phyloP scores from a whole-genome alignment of 2,113 vertebrate species.

The Triplophysa dalaica region DNA sequence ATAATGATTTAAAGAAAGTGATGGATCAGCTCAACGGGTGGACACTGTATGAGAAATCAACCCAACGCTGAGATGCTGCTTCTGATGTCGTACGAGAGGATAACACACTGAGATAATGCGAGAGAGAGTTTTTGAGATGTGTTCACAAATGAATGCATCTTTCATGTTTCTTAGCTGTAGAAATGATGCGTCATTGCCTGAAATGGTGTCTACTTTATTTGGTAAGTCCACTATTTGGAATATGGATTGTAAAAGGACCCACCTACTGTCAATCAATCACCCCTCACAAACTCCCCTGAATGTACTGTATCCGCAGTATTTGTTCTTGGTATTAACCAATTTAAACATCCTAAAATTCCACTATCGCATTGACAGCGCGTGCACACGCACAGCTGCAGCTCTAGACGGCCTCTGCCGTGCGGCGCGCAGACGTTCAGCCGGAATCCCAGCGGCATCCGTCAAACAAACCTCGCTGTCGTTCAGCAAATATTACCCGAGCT shows the following conservation, averaged over 20 bases:
- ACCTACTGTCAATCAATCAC: no score
- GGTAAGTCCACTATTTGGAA: no score
- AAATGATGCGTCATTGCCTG: neutral
- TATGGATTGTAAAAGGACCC: no score
- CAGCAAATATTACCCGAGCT: slow-evolving; percentile 27
- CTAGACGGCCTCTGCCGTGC: neutral
- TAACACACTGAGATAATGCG: slow-evolving; percentile 24
- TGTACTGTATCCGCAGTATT: neutral
- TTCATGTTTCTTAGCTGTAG: neutral
- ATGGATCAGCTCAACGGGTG: neutral
- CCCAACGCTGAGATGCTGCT: slow-evolving; percentile 15
- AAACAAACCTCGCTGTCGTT: slow-evolving; percentile 29
- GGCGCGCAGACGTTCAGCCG: slow-evolving; percentile 3
- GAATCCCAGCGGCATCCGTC: slow-evolving; percentile 34
- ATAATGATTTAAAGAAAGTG: neutral
- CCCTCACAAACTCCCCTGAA: no score
- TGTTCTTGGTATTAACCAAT: neutral
- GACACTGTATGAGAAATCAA: slow-evolving; percentile 24
- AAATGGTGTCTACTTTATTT: no score
- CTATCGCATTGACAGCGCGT: no score
- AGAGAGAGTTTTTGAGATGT: neutral
- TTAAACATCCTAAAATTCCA: no score
- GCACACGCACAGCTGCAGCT: slow-evolving; percentile 20
- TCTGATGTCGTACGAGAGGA: neutral
- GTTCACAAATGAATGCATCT: slow-evolving; percentile 1